These are phyloP conservation scores for Sebastiscus albofasciatus DNA, from an alignment of 2,797 vertebrate genomes.

Conservation along the genomic window DNA sequence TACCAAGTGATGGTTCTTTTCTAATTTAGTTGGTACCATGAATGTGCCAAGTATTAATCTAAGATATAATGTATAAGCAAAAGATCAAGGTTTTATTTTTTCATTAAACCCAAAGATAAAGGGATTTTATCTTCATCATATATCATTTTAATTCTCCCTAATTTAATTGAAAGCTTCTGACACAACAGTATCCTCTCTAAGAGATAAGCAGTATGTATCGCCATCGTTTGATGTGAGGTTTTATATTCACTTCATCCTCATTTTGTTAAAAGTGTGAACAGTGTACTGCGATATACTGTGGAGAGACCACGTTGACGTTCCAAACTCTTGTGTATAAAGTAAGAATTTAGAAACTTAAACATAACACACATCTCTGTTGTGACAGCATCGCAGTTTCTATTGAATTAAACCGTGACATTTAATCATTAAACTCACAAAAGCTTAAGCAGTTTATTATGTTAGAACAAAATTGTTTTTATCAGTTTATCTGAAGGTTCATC, in stretches of 20 bases:
- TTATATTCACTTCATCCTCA: neutral
- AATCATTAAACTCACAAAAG: neutral
- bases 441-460: neutral
- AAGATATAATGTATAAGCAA: neutral
- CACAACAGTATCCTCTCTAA: neutral
- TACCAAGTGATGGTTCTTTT: neutral
- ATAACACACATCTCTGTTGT: neutral
- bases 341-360: neutral
- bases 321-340: neutral
- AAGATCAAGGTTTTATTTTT: neutral
- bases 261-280: neutral
- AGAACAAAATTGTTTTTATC: neutral
- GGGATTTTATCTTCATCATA: neutral
- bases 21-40: neutral
- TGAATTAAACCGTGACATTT: slow-evolving; percentile 1
- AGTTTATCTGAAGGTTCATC: neutral
- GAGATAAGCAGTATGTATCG: neutral
- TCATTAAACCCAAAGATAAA: neutral
- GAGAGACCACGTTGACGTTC: neutral
- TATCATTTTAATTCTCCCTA: neutral
- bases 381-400: neutral
- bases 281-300: neutral
- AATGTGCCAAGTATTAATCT: neutral
- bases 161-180: neutral
- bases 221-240: neutral